Conservation (phyloP, 2,797 vertebrate genomes). For the Hydrocynus forskahlii region DNA sequence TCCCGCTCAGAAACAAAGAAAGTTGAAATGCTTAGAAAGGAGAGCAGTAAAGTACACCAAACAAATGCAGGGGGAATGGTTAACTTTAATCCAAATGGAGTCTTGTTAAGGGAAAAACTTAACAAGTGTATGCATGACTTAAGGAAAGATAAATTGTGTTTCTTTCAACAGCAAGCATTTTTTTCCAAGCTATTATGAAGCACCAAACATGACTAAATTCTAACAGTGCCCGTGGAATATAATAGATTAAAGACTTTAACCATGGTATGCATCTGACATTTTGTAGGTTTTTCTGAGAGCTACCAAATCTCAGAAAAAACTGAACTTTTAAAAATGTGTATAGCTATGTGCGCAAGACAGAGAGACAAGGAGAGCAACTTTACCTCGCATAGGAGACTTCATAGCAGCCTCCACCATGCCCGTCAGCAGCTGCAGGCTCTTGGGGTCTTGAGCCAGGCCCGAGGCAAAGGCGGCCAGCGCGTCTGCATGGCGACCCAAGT, state of each 20-base stretch:
- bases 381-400: slow-evolving; percentile 96
- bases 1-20: not conserved
- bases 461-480: slow-evolving; percentile 98
- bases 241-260: too few relatives aligned
- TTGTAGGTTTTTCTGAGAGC: too few relatives aligned
- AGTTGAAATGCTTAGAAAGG: not conserved
- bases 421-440: slow-evolving; percentile 96
- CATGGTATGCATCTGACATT: too few relatives aligned
- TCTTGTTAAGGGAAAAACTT: not conserved
- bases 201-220: too few relatives aligned
- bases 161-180: too few relatives aligned
- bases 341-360: too few relatives aligned
- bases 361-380: too few relatives aligned
- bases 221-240: too few relatives aligned
- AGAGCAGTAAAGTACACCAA: not conserved
- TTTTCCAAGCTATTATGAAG: too few relatives aligned
- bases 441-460: slow-evolving; percentile 97
- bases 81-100: not conserved
- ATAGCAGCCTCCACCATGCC: slow-evolving; percentile 99
- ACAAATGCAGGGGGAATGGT: not conserved
- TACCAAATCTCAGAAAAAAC: too few relatives aligned
- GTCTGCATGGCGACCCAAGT: slow-evolving; percentile 97
- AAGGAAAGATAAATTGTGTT: not conserved
- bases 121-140: not conserved
- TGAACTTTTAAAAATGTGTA: too few relatives aligned